Base-by-base conservation (phyloP, 2,797 vertebrate species). In the Nyctalus aviator region DNA sequence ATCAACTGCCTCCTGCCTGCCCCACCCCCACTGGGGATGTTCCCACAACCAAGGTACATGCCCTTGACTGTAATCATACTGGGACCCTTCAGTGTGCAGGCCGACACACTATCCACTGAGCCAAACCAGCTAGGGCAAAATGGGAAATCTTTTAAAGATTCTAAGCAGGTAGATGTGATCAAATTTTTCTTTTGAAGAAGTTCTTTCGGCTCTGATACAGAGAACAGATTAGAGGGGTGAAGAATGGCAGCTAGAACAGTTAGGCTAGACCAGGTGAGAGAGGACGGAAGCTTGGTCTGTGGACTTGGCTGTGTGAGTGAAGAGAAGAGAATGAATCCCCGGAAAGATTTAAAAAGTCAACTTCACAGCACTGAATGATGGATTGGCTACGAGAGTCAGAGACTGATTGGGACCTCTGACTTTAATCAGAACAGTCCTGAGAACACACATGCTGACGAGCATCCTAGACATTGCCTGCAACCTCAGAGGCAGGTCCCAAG, bases 321-420 rank as follows among this genome's bases (percentile, higher is more conserved):
- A 64, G 11, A 83, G 23, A 82, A 90, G 53, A 12, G 44, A 87
- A 55, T 59, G 32, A 21, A 68, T 94, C 14, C 82, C 8, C 25
- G 84, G 92, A 91, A 77, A 94, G 64, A 62, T 77, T 72, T 76
- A 87, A 89, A 72, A 84, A 84, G n/a, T 94, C 62, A 90, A 62
- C 14, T 79, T 75, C 48, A 21, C 55, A 78, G 27, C 46, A 53
- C 15, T 83, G 79, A 50, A 53, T 85, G 50, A 68, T 86, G 30
- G 25, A 41, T 55, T 64, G 46, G 57, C 41, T 59, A 64, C 44
- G 44, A 44, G 44, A 2, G 44, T 44, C 44, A 44, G 44, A 44
- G 44, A 44, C 44, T 44, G 44, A 44, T 44, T 44, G 44, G 44
- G 44, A 44, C 44, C 44, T 44, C 44, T 90, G 44, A 86, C 72